phyloP scores from a whole-genome alignment of 2,113 vertebrate species.

The Podarcis cretensis region DNA sequence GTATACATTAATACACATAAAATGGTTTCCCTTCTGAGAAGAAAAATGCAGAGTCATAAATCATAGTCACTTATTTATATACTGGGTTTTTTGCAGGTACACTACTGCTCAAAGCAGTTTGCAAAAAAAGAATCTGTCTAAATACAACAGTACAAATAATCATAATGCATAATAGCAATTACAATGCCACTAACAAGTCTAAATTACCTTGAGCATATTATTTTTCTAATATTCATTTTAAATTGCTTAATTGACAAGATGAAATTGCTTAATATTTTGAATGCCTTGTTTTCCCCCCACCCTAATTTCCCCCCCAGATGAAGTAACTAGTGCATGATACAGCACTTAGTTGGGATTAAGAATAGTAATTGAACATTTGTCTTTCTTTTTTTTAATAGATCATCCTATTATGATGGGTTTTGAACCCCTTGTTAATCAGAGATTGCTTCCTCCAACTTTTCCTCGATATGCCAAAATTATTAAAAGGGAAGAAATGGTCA shows the following conservation, averaged over 20 bases:
- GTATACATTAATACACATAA: not conserved
- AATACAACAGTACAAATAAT: too few species aligned
- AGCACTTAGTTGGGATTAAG: not conserved
- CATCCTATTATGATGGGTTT: constrained; percentile 99
- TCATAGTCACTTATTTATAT: too few species aligned
- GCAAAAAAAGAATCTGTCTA: too few species aligned
- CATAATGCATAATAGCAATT: too few species aligned
- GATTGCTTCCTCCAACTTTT: constrained; percentile 95
- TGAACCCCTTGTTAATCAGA: constrained; percentile 97
- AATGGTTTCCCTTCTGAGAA: not conserved
- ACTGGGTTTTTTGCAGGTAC: too few species aligned
- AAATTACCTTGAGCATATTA: not conserved
- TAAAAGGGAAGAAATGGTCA: constrained; percentile 98
- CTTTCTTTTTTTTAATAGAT: constrained; percentile 77
- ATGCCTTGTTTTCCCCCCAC: not conserved
- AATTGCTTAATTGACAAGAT: constrained; percentile 15
- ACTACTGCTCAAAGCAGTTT: too few species aligned
- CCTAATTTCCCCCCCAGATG: not conserved
- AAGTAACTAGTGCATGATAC: not conserved
- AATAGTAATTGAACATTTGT: not conserved
- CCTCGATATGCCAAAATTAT: constrained; percentile 99
- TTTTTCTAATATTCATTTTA: not conserved
- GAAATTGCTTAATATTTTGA: not conserved
- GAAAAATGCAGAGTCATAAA: not conserved
- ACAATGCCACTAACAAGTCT: too few species aligned